phyloP scores from a whole-genome alignment of 2,113 vertebrate genomes.

The Myrmecobius fasciatus region DNA sequence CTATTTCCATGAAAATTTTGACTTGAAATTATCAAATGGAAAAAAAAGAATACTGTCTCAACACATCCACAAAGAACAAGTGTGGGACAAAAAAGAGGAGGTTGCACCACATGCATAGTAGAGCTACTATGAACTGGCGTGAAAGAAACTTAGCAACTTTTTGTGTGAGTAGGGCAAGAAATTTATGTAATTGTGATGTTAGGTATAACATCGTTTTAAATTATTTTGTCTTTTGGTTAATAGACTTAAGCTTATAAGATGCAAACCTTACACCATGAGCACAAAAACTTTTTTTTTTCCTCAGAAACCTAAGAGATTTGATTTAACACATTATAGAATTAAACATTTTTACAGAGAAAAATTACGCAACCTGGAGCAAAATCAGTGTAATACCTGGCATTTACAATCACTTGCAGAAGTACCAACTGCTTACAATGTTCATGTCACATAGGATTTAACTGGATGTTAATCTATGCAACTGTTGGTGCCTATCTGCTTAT shows the following conservation, averaged over 20 bases:
- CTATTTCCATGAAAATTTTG: conserved; percentile 55
- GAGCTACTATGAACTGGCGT: conserved; percentile 38
- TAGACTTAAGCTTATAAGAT: conserved; percentile 64
- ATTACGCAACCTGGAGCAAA: conserved; percentile 78
- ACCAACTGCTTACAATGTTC: conserved; percentile 85
- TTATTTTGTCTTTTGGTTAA: conserved; percentile 5
- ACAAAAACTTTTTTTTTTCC: conserved; percentile 72
- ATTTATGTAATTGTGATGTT: conserved; percentile 69
- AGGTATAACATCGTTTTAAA: conserved; percentile 62
- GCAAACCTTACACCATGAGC: conserved; percentile 69
- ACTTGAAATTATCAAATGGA: conserved; percentile 61
- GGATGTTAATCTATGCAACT: conserved; percentile 86
- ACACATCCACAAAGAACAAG: conserved; percentile 57
- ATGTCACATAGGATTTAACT: conserved; percentile 73
- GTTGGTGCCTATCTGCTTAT: conserved; percentile 97
- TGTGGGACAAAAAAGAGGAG: not conserved
- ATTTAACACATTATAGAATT: conserved; percentile 79
- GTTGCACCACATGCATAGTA: conserved; percentile 50
- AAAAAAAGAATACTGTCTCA: conserved; percentile 68
- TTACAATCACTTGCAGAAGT: conserved; percentile 82
- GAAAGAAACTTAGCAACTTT: conserved; percentile 55
- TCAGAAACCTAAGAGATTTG: conserved; percentile 74
- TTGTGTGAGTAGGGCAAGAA: conserved; percentile 48
- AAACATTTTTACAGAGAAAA: conserved; percentile 78
- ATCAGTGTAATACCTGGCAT: conserved; percentile 83